Percentiles rank a stretch among this genome's conserved stretches.
Evolutionary conservation across 2,797 vertebrate species (phyloP).

Genomic region (Brachyalestes nurse): DNA sequence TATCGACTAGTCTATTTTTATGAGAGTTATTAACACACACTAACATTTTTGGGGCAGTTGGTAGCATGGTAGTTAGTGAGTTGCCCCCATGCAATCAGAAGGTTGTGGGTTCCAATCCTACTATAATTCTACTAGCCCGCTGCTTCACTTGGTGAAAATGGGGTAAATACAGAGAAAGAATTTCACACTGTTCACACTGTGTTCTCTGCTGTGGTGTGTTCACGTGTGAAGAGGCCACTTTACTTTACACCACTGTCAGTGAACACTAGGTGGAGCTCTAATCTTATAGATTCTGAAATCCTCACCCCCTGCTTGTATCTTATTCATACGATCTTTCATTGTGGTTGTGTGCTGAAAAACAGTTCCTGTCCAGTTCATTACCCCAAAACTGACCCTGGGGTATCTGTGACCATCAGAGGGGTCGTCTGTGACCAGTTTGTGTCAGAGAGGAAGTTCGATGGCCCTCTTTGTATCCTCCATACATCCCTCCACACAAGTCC

Average conservation of each 20-base stretch:
- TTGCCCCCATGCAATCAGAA: too few relatives aligned
- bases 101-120: too few relatives aligned
- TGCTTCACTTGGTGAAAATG: too few relatives aligned
- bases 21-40: too few relatives aligned
- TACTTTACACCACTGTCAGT: background rate
- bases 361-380: background rate
- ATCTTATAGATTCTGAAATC: background rate
- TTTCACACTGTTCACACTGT: too few relatives aligned
- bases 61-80: too few relatives aligned
- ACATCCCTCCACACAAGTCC: background rate
- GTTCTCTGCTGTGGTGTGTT: too few relatives aligned
- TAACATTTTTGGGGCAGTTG: too few relatives aligned
- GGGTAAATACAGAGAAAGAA: too few relatives aligned
- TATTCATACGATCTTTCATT: background rate
- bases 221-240: too few relatives aligned
- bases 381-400: slow-evolving; percentile 19
- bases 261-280: slow-evolving; percentile 23
- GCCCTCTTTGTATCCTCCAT: background rate
- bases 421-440: background rate
- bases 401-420: background rate
- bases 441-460: slow-evolving; percentile 34
- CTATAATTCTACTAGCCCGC: too few relatives aligned
- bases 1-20: too few relatives aligned
- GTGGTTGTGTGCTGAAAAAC: background rate
- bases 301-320: background rate